Percentiles rank a stretch among this genome's conserved stretches.
These are phyloP conservation scores for Drosophila subsilvestris DNA, from an alignment of 2,888 invertebrate species.

Conservation along the genomic window DNA sequence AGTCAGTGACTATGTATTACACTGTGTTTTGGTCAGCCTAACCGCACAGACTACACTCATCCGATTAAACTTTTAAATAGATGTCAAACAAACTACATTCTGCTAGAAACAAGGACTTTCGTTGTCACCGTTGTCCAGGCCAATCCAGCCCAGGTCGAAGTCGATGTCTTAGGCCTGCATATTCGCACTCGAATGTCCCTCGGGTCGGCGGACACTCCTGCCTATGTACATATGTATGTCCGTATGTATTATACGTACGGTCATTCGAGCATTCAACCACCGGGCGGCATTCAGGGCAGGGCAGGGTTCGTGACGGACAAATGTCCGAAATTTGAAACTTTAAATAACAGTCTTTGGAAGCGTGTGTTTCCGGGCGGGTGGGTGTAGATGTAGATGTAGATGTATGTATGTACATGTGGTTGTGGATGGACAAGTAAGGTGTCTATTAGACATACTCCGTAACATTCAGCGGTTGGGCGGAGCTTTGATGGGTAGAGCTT, in stretches of 20 bases:
- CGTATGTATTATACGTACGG: constrained; percentile 8
- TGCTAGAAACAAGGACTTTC: constrained; percentile 72
- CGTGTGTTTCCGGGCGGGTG: constrained; percentile 21
- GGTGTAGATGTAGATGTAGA: constrained; percentile 1
- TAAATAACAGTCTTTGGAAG: constrained; percentile 53
- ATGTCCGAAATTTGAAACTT: constrained; percentile 80
- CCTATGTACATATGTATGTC: constrained; percentile 17
- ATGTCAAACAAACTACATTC: constrained; percentile 80
- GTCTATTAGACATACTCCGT: constrained; percentile 23
- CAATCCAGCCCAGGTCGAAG: constrained; percentile 52
- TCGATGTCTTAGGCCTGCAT: constrained; percentile 71
- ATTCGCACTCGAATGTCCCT: constrained; percentile 37
- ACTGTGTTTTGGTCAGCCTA: constrained; percentile 77
- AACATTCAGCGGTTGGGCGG: constrained; percentile 52
- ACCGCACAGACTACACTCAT: constrained; percentile 80
- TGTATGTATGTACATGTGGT: background rate
- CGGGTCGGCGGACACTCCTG: constrained; percentile 5
- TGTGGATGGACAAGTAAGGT: constrained; percentile 3
- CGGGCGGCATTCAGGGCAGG: constrained; percentile 28
- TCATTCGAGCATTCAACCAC: constrained; percentile 58
- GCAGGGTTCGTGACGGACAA: constrained; percentile 62
- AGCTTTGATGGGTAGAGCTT: constrained; percentile 36
- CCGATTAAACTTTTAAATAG: constrained; percentile 81
- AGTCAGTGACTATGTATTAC: constrained; percentile 77
- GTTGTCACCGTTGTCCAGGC: constrained; percentile 47